These are phyloP conservation scores for Trachelus tabidus DNA, from an alignment of 2,888 invertebrate species.

Conservation along the genomic window DNA sequence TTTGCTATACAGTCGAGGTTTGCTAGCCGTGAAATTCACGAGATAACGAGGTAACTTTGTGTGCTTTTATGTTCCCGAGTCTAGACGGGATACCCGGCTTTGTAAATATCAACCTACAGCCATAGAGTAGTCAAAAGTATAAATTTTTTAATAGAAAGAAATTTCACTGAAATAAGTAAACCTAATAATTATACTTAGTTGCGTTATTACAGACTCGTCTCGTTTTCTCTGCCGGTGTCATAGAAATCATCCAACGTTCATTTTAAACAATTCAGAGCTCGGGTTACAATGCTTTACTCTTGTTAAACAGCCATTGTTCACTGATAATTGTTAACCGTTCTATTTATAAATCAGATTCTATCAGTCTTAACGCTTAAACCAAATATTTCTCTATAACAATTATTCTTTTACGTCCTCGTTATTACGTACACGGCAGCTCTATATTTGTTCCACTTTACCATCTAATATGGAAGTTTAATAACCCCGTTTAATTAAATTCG, in stretches of 20 bases:
- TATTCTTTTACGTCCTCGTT: too few relatives aligned
- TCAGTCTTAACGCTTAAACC: not conserved
- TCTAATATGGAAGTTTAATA: not conserved
- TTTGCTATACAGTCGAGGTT: not conserved
- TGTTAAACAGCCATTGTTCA: not conserved
- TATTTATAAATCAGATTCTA: not conserved
- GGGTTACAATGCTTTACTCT: not conserved
- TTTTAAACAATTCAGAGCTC: not conserved
- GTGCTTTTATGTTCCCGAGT: conserved; percentile 15
- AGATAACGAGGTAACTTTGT: conserved; percentile 26
- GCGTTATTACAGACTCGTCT: conserved; percentile 5
- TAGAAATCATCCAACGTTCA: not conserved
- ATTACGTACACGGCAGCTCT: not conserved
- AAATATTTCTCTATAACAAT: too few relatives aligned
- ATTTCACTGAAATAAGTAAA: not conserved
- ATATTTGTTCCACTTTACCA: not conserved
- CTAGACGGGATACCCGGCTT: conserved; percentile 27
- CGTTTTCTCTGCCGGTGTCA: not conserved
- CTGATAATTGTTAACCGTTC: not conserved
- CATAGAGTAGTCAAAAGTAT: conserved; percentile 2
- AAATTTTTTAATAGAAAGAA: conserved; percentile 8
- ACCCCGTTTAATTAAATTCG: conserved; percentile 47
- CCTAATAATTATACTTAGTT: conserved; percentile 7
- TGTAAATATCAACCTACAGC: conserved; percentile 25
- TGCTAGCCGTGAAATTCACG: conserved; percentile 14